Evolutionary conservation across 2,888 invertebrate genomes (phyloP).

Genomic region (Scaptomyza polygonia): DNA sequence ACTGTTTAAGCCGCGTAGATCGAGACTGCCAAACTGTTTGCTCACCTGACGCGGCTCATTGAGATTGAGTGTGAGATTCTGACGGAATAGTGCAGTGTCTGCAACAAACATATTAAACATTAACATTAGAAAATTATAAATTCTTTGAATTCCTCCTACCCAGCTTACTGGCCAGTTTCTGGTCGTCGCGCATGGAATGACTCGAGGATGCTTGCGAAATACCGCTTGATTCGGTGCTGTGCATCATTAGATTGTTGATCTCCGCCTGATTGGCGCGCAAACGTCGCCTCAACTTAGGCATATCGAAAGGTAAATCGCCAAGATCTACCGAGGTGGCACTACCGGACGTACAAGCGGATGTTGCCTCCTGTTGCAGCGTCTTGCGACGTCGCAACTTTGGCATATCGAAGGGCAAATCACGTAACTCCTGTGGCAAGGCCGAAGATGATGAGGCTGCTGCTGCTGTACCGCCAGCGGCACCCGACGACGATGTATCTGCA

Average conservation of each 20-base stretch:
- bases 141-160: slow-evolving; percentile 68
- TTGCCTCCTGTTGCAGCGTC: slow-evolving; percentile 87
- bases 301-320: slow-evolving; percentile 93
- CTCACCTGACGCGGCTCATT: slow-evolving; percentile 85
- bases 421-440: slow-evolving; percentile 88
- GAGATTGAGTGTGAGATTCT: slow-evolving; percentile 91
- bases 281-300: slow-evolving; percentile 93
- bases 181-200: slow-evolving; percentile 90
- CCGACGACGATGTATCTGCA: slow-evolving; percentile 55
- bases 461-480: slow-evolving; percentile 18
- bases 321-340: slow-evolving; percentile 91
- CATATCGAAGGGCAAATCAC: slow-evolving; percentile 95
- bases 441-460: slow-evolving; percentile 39
- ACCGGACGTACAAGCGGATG: slow-evolving; percentile 87
- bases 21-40: slow-evolving; percentile 84
- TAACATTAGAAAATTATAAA: background rate
- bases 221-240: slow-evolving; percentile 89
- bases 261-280: slow-evolving; percentile 86
- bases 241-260: slow-evolving; percentile 81
- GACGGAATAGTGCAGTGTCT: slow-evolving; percentile 87
- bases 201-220: slow-evolving; percentile 93
- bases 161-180: slow-evolving; percentile 86
- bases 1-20: slow-evolving; percentile 85
- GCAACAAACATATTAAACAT: slow-evolving; percentile 54
- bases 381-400: slow-evolving; percentile 91